Conservation (phyloP, 2,888 invertebrate genomes). For the Drosophila mayaguana region DNA sequence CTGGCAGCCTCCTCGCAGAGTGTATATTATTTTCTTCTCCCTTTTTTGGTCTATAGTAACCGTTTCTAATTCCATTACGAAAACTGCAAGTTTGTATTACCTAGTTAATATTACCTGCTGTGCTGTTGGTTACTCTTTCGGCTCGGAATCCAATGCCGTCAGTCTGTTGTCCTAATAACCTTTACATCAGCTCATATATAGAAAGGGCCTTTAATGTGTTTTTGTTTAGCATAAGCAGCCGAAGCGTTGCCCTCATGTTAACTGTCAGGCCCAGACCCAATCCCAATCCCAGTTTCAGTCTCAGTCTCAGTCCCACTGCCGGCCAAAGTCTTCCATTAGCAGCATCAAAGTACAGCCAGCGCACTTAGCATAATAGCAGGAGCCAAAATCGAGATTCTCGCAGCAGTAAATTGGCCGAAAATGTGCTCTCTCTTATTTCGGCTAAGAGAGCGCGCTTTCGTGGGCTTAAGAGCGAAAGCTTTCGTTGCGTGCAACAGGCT, state of each 20-base stretch:
- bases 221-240: constrained; percentile 69
- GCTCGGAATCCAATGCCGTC: not conserved
- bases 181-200: constrained; percentile 37
- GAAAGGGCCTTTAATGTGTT: constrained; percentile 55
- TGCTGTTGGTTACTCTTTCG: constrained; percentile 6
- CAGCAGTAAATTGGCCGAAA: constrained; percentile 67
- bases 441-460: constrained; percentile 17
- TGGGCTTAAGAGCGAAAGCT: constrained; percentile 55
- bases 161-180: constrained; percentile 63
- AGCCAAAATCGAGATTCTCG: constrained; percentile 27
- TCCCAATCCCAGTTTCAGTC: not conserved
- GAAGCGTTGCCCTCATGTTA: constrained; percentile 21
- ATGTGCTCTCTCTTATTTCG: constrained; percentile 25
- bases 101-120: constrained; percentile 41
- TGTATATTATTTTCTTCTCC: constrained; percentile 13
- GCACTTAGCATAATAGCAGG: constrained; percentile 72
- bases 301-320: not conserved
- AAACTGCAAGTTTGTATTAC: constrained; percentile 44
- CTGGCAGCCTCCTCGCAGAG: constrained; percentile 7
- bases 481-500: constrained; percentile 62
- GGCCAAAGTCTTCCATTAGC: constrained; percentile 36
- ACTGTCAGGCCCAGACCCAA: not conserved
- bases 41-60: constrained; percentile 24
- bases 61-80: constrained; percentile 61
- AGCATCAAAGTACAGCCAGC: constrained; percentile 62